Base-by-base conservation (phyloP, 2,113 vertebrate genomes). In the Urocolius indicus region DNA sequence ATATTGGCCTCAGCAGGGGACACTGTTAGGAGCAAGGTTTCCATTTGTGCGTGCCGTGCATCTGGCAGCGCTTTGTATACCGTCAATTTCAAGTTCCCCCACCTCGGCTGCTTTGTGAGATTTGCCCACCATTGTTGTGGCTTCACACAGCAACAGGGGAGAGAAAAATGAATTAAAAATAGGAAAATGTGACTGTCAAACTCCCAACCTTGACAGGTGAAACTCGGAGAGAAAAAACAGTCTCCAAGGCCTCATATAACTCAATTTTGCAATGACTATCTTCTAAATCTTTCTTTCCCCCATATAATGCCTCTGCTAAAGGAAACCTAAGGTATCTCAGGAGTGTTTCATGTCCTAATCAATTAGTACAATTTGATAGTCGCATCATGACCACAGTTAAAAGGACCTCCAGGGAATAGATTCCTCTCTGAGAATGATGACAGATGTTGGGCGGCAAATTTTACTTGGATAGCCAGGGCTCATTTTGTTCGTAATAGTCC, bases 171-270 rank as follows among this genome's bases (percentile, higher is more conserved):
- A 57, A 83, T 74, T 80, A 81, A 94, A 95, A 93, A 92, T 27
- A 94, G 96, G 93, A 97, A 96, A 97, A 89, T 84, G 48, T 96
- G 92, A 95, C 92, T 90, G 54, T 85, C 34, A 81, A 78, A 67
- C 66, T 77, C 83, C 65, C 45, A 94, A 1, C 11, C 6, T 61
- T 72, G 48, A 63, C 68, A 93, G 55, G 36, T 63, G 16, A 86
- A 85, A 84, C 29, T 91, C 34, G 45, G 67, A 95, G 29, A 27
- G 58, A n/a, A 80, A 62, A 79, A 90, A 26, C 2, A 2, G 46
- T 41, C 48, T 81, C 48, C n/a, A 45, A 43, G 54, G 78, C 19
- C 21, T 61, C 10, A 45, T 29, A 46, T 14, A 72, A 85, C 38
- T 95, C 29, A 55, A n/a, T 94, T 86, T 67, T 59, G 18, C 27